Base-by-base conservation (phyloP, 1,140 invertebrate genomes). In the Cyclina sinensis region DNA sequence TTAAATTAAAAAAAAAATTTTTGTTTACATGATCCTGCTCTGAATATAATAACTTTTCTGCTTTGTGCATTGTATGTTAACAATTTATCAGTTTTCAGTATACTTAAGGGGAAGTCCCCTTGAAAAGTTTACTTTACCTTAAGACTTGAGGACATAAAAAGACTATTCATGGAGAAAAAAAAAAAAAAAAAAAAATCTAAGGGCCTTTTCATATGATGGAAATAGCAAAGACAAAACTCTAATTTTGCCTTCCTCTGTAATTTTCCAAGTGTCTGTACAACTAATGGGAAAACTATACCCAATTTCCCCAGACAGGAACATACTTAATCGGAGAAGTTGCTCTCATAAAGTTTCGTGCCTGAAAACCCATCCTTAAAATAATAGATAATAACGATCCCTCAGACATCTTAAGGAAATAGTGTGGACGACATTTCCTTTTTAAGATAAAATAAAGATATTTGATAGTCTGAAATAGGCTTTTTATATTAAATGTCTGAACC, bases 301-400 rank as follows among this genome's bases (percentile, higher is more conserved):
- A 62, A 62, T 62, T 62, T 62, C 57, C 51, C 57, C 24, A 62
- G 57, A 62, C 57, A 62, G 57, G 57, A 62, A 62, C 57, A 62
- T 62, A 62, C 27, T 62, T 62, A 62, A 62, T 62, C 57, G 1
- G n/a, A 27, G n/a, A 62, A 27, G 57, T 24, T 62, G 57, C 57
- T 62, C 57, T 62, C 57, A 27, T 62, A 62, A 62, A 62, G 57
- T 62, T 24, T 24, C 24, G 24, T n/a, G 7, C 21, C 14, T 62
- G 57, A 62, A 62, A 62, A 62, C 57, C 57, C 27, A 62, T 62
- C 57, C 57, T 62, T 62, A 62, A 62, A 70, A 70, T 70, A 70
- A 70, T 70, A 35, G 35, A 35, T 70, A 70, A 70, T 70, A 70
- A 70, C 65, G 32, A 70, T 37, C 65, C 65, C 35, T 21, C 65